Conservation (phyloP, 2,888 invertebrate genomes). For the Zeuzera pyrina region DNA sequence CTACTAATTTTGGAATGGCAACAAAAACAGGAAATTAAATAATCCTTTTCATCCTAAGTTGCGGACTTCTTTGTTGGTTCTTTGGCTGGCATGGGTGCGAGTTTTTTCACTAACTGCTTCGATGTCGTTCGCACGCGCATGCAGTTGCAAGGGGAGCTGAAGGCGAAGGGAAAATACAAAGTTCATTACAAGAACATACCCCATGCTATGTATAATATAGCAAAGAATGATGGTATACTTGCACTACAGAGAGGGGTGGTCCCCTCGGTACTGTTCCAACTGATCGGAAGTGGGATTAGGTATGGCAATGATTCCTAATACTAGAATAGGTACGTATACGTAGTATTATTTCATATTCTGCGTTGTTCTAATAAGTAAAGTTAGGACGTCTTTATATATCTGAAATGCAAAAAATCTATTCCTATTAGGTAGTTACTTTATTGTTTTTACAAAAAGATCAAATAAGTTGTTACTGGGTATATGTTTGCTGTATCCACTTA, state of each 20-base stretch:
- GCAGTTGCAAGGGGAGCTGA: constrained; percentile 90
- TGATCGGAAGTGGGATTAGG: constrained; percentile 75
- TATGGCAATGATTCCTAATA: constrained; percentile 28
- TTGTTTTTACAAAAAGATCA: no score
- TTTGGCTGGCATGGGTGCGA: constrained; percentile 82
- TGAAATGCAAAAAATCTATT: no score
- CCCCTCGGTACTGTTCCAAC: constrained; percentile 88
- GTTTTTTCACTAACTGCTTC: constrained; percentile 89
- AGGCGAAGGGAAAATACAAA: constrained; percentile 75
- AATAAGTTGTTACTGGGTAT: no score
- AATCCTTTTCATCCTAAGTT: no score
- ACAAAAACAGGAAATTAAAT: no score
- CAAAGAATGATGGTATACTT: constrained; percentile 81
- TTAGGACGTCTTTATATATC: no score
- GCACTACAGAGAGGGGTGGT: constrained; percentile 85
- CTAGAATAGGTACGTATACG: no score
- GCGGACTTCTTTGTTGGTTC: constrained; percentile 86
- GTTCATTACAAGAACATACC: constrained; percentile 81
- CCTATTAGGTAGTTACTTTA: no score
- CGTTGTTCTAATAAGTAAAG: no score
- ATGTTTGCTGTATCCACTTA: no score
- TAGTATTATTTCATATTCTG: no score
- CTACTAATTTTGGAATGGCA: no score
- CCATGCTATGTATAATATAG: constrained; percentile 84
- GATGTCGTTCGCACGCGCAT: constrained; percentile 92